phyloP scores from a whole-genome alignment of 2,888 invertebrate species.

The Mantis religiosa region DNA sequence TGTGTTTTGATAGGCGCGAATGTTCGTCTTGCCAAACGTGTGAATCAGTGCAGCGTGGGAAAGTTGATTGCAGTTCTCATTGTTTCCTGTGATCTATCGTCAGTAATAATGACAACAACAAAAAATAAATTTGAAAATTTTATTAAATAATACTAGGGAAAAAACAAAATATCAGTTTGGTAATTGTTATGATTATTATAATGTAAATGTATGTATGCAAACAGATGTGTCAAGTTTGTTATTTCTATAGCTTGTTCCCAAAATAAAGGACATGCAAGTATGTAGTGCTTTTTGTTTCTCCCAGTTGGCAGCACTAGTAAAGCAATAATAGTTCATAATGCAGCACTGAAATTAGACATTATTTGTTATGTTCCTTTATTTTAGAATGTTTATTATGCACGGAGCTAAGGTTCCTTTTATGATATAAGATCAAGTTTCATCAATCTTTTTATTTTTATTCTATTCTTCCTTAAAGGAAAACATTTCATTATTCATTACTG shows the following conservation, averaged over 20 bases:
- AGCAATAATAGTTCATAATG: neutral
- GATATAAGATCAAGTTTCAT: neutral
- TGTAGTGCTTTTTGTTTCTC: neutral
- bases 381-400: neutral
- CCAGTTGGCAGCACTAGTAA: neutral
- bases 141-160: constrained; percentile 13
- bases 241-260: constrained; percentile 33
- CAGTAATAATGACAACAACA: constrained; percentile 7
- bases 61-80: constrained; percentile 16
- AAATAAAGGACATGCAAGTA: constrained; percentile 30
- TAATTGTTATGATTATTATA: neutral
- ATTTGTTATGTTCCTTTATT: neutral
- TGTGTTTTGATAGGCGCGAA: constrained; percentile 10
- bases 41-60: constrained; percentile 1
- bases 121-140: neutral
- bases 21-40: constrained; percentile 16
- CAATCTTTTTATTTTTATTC: neutral
- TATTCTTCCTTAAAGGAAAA: neutral
- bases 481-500: neutral
- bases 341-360: neutral
- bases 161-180: constrained; percentile 14
- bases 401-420: neutral
- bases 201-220: constrained; percentile 1
- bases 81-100: constrained; percentile 20
- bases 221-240: constrained; percentile 27